Conservation (phyloP, 2,797 vertebrate genomes). For the Sebastes reedi region DNA sequence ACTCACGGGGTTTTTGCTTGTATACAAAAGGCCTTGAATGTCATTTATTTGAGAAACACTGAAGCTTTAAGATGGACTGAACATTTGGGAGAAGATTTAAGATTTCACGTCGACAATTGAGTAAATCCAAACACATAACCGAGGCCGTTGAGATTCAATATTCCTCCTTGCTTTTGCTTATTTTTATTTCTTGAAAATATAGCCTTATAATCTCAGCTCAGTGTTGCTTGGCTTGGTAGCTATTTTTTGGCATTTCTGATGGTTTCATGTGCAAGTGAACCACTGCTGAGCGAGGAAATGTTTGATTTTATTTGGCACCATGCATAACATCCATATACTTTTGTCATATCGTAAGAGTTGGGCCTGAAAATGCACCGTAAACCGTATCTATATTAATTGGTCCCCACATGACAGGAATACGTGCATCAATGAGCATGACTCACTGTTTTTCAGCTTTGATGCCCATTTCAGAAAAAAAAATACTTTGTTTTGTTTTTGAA, state of each 20-base stretch:
- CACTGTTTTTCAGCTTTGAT: conserved; percentile 19
- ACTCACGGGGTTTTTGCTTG: background rate
- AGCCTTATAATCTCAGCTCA: conserved; percentile 30
- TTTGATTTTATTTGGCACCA: conserved; percentile 13
- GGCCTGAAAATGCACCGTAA: conserved; percentile 24
- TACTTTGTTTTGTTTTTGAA: conserved; percentile 16
- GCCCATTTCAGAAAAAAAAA: background rate
- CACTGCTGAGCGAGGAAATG: conserved; percentile 11
- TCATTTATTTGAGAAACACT: background rate
- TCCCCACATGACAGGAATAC: conserved; percentile 21
- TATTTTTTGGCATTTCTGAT: conserved; percentile 21
- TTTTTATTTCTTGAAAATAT: conserved; percentile 9
- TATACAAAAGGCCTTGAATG: background rate
- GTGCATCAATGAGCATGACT: conserved; percentile 23
- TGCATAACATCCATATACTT: background rate
- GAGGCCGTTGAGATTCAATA: conserved; percentile 6
- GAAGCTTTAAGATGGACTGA: background rate
- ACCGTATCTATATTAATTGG: background rate
- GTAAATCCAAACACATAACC: background rate
- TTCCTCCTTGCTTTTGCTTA: background rate
- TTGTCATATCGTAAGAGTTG: background rate
- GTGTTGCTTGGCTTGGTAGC: conserved; percentile 18
- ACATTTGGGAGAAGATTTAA: conserved; percentile 1
- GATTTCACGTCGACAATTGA: background rate
- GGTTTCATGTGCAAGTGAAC: conserved; percentile 16